Conservation (phyloP, 1,140 invertebrate genomes). For the Drosophila willistoni region DNA sequence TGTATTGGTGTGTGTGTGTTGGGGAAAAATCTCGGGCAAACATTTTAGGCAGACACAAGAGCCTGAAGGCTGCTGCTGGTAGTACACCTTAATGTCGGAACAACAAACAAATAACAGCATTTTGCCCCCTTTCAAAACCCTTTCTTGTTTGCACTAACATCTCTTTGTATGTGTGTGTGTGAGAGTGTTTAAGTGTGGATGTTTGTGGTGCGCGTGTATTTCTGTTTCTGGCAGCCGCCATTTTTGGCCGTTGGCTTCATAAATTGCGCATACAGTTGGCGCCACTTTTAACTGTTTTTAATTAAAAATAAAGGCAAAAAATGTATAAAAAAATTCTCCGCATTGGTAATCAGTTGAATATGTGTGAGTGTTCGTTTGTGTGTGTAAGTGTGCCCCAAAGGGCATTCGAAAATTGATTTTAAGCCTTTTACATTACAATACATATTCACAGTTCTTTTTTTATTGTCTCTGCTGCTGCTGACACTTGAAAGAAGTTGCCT, state of each 20-base stretch:
- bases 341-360: conserved; percentile 60
- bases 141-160: conserved; percentile 20
- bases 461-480: conserved; percentile 60
- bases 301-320: conserved; percentile 63
- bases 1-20: conserved; percentile 1
- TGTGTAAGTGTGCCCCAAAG: conserved; percentile 31
- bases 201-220: conserved; percentile 28
- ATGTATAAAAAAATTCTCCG: conserved; percentile 26
- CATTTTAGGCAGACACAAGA: conserved; percentile 4
- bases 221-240: conserved; percentile 48
- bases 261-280: conserved; percentile 59
- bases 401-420: conserved; percentile 65
- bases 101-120: conserved; percentile 14
- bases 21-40: conserved; percentile 21
- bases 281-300: conserved; percentile 74
- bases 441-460: conserved; percentile 29
- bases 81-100: conserved; percentile 50
- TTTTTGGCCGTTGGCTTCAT: conserved; percentile 49
- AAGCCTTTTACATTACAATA: conserved; percentile 32
- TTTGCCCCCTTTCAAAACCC: conserved; percentile 10
- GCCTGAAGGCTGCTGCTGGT: background rate
- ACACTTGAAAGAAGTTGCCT: conserved; percentile 65
- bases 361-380: background rate
- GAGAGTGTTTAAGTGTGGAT: conserved; percentile 15
- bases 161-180: conserved; percentile 18